Evolutionary conservation across 1,140 invertebrate genomes (phyloP).

Genomic region (Hyles euphorbiae): DNA sequence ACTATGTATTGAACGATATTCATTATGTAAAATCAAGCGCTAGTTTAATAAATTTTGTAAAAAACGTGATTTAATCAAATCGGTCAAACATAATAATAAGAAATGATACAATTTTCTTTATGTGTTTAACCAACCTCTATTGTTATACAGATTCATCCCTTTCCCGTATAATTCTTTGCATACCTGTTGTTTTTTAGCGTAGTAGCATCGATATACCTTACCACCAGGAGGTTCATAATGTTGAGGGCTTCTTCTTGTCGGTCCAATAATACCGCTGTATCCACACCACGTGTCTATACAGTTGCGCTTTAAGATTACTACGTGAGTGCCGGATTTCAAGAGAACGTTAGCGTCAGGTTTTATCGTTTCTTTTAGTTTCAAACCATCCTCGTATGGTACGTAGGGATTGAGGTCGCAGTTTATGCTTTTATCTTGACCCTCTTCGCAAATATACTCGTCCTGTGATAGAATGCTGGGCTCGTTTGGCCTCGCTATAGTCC

Average conservation of each 20-base stretch:
- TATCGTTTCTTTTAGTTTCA: constrained; percentile 31
- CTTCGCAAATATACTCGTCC: constrained; percentile 60
- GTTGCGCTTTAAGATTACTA: constrained; percentile 33
- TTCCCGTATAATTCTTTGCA: constrained; percentile 43
- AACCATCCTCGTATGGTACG: constrained; percentile 32
- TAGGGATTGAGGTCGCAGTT: constrained; percentile 48
- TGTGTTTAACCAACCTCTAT: constrained; percentile 4
- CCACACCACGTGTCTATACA: constrained; percentile 52
- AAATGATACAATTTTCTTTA: neutral
- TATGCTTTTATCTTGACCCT: constrained; percentile 31
- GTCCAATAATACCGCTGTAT: constrained; percentile 29
- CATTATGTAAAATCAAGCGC: too few species aligned
- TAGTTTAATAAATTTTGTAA: too few species aligned
- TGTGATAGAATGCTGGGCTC: constrained; percentile 45
- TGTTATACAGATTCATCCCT: constrained; percentile 8
- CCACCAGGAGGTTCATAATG: constrained; percentile 47
- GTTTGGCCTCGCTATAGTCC: constrained; percentile 42
- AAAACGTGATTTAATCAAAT: too few species aligned
- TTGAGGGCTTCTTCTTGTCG: constrained; percentile 21
- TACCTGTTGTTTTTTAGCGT: constrained; percentile 54
- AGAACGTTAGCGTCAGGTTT: constrained; percentile 35
- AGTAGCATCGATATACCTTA: constrained; percentile 52
- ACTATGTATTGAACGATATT: too few species aligned
- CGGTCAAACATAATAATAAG: too few species aligned
- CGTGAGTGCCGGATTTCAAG: constrained; percentile 33